phyloP scores from a whole-genome alignment of 2,797 vertebrate species.

The Astyanax mexicanus region DNA sequence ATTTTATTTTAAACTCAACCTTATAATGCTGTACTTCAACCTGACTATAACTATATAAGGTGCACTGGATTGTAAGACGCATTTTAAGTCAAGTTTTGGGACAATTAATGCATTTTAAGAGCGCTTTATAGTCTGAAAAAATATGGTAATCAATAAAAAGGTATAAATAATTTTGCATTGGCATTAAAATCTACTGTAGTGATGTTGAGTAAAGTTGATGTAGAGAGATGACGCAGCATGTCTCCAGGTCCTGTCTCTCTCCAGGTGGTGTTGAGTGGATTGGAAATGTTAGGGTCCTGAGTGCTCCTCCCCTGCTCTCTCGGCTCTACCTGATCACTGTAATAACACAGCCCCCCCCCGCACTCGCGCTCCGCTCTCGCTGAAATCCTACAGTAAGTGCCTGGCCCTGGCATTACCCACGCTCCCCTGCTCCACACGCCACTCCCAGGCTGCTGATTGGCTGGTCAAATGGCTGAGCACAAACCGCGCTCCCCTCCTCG shows the following conservation, averaged over 20 bases:
- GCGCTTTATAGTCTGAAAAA: too few species aligned
- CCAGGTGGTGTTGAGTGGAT: not conserved
- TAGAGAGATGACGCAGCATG: not conserved
- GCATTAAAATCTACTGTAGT: too few species aligned
- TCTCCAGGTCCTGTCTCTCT: not conserved
- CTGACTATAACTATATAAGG: too few species aligned
- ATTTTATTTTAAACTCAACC: too few species aligned
- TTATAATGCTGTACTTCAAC: too few species aligned
- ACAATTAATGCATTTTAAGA: too few species aligned
- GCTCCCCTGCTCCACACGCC: constrained; percentile 5
- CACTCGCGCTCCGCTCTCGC: not conserved
- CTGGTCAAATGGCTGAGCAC: not conserved
- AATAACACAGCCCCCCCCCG: not conserved
- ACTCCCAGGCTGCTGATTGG: constrained; percentile 19
- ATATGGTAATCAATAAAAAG: too few species aligned
- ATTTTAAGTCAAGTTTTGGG: too few species aligned
- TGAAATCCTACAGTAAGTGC: constrained; percentile 4
- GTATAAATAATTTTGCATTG: too few species aligned
- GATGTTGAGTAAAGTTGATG: too few species aligned
- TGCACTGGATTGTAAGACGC: too few species aligned
- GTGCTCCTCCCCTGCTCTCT: not conserved
- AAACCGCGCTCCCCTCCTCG: not conserved
- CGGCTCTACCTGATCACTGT: constrained; percentile 10
- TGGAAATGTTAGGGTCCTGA: not conserved
- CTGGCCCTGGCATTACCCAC: constrained; percentile 17